A percentile compares a stretch with the other conserved stretches of the same genome.
phyloP scores from a whole-genome alignment of 2,797 vertebrate genomes.

The Lycodopsis pacificus region DNA sequence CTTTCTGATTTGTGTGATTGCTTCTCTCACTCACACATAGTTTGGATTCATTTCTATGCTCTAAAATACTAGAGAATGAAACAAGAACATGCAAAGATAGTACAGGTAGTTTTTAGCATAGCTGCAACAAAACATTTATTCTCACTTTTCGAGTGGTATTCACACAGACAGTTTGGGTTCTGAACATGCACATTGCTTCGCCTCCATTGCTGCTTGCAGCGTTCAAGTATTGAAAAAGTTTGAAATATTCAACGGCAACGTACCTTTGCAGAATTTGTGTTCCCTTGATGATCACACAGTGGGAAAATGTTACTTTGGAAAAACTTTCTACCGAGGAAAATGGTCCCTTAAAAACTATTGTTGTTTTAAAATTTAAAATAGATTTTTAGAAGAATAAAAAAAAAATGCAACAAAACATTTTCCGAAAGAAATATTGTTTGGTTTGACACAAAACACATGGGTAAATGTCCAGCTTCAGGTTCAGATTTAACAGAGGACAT shows the following conservation, averaged over 20 bases:
- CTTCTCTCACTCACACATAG: conserved; percentile 8
- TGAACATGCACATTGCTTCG: neutral
- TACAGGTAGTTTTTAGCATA: neutral
- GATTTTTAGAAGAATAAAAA: conserved; percentile 1
- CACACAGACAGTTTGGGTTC: neutral
- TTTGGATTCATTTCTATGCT: conserved; percentile 15
- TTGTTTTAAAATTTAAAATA: neutral
- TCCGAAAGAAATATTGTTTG: neutral
- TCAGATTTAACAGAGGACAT: conserved; percentile 2
- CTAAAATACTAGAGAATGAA: conserved; percentile 4
- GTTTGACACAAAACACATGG: neutral
- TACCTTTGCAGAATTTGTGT: neutral
- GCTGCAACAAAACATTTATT: neutral
- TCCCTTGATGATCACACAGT: neutral
- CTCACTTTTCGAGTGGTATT: neutral
- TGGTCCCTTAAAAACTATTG: neutral
- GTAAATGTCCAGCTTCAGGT: neutral
- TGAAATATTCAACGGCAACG: neutral
- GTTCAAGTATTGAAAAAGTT: neutral
- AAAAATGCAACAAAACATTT: neutral
- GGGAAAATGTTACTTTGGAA: neutral
- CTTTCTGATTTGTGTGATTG: conserved; percentile 8
- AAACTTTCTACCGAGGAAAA: neutral
- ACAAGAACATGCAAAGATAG: neutral
- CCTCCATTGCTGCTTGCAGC: neutral